phyloP scores from a whole-genome alignment of 2,113 vertebrate species.

The Cochlearius cochlearius region DNA sequence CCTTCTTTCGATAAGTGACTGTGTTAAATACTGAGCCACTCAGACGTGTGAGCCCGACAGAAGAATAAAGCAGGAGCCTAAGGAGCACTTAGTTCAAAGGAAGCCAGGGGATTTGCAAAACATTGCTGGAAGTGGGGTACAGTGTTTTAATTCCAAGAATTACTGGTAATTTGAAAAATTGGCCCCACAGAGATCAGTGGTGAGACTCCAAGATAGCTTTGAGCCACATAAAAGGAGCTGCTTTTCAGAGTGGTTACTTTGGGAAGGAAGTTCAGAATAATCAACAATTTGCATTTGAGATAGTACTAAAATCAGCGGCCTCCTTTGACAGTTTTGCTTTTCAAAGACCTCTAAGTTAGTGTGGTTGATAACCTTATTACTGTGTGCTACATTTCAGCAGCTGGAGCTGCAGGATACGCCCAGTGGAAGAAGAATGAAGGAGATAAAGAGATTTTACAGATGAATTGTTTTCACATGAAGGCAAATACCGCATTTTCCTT shows the following conservation, averaged over 20 bases:
- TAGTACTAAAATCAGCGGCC: background rate
- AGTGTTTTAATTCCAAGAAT: background rate
- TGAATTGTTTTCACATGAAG: background rate
- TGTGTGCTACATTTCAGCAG: background rate
- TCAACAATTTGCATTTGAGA: background rate
- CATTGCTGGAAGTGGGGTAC: background rate
- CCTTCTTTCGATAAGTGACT: background rate
- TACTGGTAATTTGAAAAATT: conserved; percentile 4
- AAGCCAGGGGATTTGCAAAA: background rate
- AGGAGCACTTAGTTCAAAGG: background rate
- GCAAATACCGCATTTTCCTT: background rate
- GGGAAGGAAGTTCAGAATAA: conserved; percentile 20
- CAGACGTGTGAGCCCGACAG: background rate
- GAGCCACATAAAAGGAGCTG: background rate
- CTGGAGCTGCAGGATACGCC: background rate
- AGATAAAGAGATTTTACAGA: background rate
- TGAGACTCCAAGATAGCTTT: background rate
- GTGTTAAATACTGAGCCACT: background rate
- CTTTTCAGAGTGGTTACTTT: background rate
- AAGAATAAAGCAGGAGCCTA: background rate
- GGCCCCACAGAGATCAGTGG: background rate
- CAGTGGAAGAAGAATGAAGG: background rate
- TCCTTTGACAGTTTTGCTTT: background rate
- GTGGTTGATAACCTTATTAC: background rate
- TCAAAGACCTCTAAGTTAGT: background rate